Conservation (phyloP, 2,797 vertebrate genomes). For the Mormyrus hasselquistii region DNA sequence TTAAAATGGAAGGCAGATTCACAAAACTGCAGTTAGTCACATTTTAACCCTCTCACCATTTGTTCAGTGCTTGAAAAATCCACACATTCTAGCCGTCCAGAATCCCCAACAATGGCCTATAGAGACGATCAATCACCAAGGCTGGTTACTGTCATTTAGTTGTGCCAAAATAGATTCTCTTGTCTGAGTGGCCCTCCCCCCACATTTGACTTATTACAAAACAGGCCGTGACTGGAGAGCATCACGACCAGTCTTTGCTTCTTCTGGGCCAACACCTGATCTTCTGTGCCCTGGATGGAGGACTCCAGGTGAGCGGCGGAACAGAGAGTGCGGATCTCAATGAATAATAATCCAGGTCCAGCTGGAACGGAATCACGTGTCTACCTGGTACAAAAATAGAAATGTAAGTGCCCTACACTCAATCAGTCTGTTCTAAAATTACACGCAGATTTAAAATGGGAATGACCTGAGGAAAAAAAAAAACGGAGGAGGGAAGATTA, state of each 20-base stretch:
- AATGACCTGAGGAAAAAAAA: neutral
- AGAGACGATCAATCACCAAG: neutral
- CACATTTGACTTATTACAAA: neutral
- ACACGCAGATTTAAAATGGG: neutral
- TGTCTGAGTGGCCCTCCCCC: neutral
- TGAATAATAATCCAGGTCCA: neutral
- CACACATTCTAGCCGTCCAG: neutral
- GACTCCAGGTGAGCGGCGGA: neutral
- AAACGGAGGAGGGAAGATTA: neutral
- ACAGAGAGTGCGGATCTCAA: neutral
- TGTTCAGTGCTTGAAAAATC: neutral
- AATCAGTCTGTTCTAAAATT: constrained; percentile 10
- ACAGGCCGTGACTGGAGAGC: neutral
- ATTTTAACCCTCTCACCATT: neutral
- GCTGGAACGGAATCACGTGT: neutral
- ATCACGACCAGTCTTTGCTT: neutral
- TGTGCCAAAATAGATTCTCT: neutral
- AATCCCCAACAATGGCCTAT: neutral
- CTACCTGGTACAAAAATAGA: neutral
- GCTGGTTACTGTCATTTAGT: neutral
- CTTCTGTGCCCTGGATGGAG: neutral
- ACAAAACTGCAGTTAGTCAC: neutral
- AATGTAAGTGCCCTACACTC: neutral
- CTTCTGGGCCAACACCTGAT: neutral
- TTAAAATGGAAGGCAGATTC: neutral